Base-by-base conservation (phyloP, 2,888 invertebrate genomes). In the Cinara cedri region DNA sequence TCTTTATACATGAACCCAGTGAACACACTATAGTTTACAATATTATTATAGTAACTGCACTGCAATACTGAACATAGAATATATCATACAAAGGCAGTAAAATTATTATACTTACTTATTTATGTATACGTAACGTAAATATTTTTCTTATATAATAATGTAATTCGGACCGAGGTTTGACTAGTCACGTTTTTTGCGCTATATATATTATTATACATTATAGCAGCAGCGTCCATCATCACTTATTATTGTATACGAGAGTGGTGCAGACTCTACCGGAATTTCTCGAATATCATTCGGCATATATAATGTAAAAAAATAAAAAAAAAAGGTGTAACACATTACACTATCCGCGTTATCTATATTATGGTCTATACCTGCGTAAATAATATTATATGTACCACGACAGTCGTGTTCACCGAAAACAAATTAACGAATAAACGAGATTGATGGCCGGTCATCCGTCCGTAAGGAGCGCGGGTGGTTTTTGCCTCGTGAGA, bases 341-440 rank as follows among this genome's bases (percentile, higher is more conserved):
- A 60, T 60, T 46, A 72, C 60, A 13, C 19, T 26, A 21, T 34
- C 34, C 34, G 34, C 6, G 6, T 6, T 34, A 34, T 34, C 34
- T 34, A 34, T 34, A n/a, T n/a, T n/a, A 34, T 34, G 34, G 34
- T 34, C 34, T 34, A 34, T 34, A 34, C 34, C 34, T 34, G 26
- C 24, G 57, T 44, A 72, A 49, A 26, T 49, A 49, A 46, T 57
- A 57, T 57, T 68, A 26, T 51, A n/a, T n/a, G 49, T 66, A 49
- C 65, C 9, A 9, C 44, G 24, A 16, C n/a, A 9, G 51, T 63
- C 51, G 63, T 63, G 68, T 68, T 66, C 46, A 68, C 57, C 68
- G 16, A 78, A 78, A 78, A 78, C 68, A 49, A 78, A 78, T 78
- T 78, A 78, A 68, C 76, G 60, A 60, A 68, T 49, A 68, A 76